Percentiles rank a stretch among this genome's conserved stretches.
Conservation (phyloP, 1,140 invertebrate genomes). For the Limonius californicus region DNA sequence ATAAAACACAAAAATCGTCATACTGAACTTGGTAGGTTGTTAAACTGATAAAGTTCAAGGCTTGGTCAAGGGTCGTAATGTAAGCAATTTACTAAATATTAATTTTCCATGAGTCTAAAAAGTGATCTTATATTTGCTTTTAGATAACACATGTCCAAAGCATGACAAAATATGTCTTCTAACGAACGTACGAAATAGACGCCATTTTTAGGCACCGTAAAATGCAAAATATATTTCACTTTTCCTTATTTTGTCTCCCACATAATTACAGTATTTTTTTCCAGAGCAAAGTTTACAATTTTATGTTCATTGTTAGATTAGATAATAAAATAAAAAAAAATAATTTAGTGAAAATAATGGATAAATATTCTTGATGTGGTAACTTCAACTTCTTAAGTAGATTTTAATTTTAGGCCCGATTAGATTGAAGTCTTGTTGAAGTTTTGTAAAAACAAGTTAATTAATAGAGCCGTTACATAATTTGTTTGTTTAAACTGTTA, state of each 20-base stretch:
- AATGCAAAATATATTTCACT: too few species aligned
- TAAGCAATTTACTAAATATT: slow-evolving; percentile 10
- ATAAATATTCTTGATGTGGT: background rate
- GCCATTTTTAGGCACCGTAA: too few species aligned
- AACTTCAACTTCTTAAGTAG: background rate
- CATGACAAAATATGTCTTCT: too few species aligned
- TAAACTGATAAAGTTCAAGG: slow-evolving; percentile 11
- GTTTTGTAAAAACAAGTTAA: slow-evolving; percentile 1
- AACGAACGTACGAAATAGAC: too few species aligned
- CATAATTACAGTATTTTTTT: too few species aligned
- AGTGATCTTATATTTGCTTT: background rate
- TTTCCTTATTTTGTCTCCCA: too few species aligned
- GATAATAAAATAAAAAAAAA: too few species aligned
- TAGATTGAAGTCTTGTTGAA: slow-evolving; percentile 8
- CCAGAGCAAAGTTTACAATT: too few species aligned
- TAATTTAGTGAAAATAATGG: too few species aligned
- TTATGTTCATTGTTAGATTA: too few species aligned
- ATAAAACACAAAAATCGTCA: slow-evolving; percentile 3
- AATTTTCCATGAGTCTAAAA: slow-evolving; percentile 2
- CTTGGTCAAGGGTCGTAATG: slow-evolving; percentile 1
- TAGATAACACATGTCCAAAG: background rate
- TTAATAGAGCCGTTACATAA: background rate
- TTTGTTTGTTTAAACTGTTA: too few species aligned
- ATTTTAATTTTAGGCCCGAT: slow-evolving; percentile 9
- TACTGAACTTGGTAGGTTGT: slow-evolving; percentile 8